Evolutionary conservation across 2,113 vertebrate species (phyloP), one percentile per base, ranked within the genome.

Genomic region (Pipa parva): DNA sequence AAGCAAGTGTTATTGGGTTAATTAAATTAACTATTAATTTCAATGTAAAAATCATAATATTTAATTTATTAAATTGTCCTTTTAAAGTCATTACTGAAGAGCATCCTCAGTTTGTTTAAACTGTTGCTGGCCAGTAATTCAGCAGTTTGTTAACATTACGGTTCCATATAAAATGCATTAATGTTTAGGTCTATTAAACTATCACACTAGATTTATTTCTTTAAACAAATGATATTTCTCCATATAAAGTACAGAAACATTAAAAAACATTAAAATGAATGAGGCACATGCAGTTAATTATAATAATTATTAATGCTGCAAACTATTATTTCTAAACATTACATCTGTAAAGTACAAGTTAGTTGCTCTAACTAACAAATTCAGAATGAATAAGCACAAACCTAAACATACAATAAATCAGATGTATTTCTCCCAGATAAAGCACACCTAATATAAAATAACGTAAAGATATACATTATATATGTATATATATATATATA

Each of bases 161-260:
- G 81, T 74, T 73, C 84, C 79, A 83, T 85, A 86, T 75, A 0
- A 25, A 83, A 83, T 79, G 78, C 80, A 77, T 82, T 78, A 78
- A 84, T 82, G 80, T 86, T 79, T 88, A 74, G 83, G 76, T 77
- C 80, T 82, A 90, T 91, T 88, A 90, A 91, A 87, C 80, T 88
- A 88, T 91, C 87, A 85, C 71, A 80, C 66, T 78, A 77, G 80
- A 90, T 93, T 92, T 91, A 89, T 33, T 64, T 49, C 58, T 18
- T 62, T 51, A 65, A 59, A 39, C 70, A 73, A 77, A 78, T 80
- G 50, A 86, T 80, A 78, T 82, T 61, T 52, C 72, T 26, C 67
- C 72, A 75, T 77, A 37, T 80, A 76, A 65, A 71, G 63, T n/a
- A n/a, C n/a, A n/a, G n/a, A n/a, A n/a, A n/a, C n/a, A n/a, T n/a